Base-by-base conservation (phyloP, 2,888 invertebrate genomes). In the Apodemia zela region DNA sequence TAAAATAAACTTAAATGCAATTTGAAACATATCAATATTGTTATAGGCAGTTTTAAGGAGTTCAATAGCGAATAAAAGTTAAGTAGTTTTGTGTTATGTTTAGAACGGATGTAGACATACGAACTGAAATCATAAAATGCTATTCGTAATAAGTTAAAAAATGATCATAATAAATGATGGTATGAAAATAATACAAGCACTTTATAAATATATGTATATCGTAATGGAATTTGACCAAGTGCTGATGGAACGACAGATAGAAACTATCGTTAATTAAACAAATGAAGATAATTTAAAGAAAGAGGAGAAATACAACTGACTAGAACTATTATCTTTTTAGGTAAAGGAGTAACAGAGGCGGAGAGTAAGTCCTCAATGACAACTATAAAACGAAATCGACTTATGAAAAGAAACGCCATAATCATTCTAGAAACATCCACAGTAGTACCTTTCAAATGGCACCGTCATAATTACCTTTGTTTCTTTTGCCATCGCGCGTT, bases 361-460 rank as follows among this genome's bases (percentile, higher is more conserved):
- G 66, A 75, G 69, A 80, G 66, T 80, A 82, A 80, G 77, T 74
- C 84, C 76, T 76, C 80, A 47, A 74, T 88, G 69, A 79, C 87
- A 18, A 73, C 84, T 17, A 89, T 84, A n/a, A 84, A 80, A 75
- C 78, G 85, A 15, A 89, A 90, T 72, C 78, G 80, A 62, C 75
- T 88, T 6, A 82, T 84, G 78, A 91, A 89, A 77, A 78, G 71
- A 67, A 90, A 91, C 73, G 87, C 89, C 6, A 78, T 82, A 2
- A 75, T 70, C 0, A 72, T 91, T 64, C 73, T 91, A 72, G 86
- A 90, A 74, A 72, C 70, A 7, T 84, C 90, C 10, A 85, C 82
- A 0, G 83, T 76, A 0, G 10, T 85, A 2, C 90, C 90, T 0
- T 91, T 91, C 69, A 91, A 89, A 72, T 91, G 90, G 90, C 87